Evolutionary conservation across 2,113 vertebrate species (phyloP).

Genomic region (Laticauda laticaudata): DNA sequence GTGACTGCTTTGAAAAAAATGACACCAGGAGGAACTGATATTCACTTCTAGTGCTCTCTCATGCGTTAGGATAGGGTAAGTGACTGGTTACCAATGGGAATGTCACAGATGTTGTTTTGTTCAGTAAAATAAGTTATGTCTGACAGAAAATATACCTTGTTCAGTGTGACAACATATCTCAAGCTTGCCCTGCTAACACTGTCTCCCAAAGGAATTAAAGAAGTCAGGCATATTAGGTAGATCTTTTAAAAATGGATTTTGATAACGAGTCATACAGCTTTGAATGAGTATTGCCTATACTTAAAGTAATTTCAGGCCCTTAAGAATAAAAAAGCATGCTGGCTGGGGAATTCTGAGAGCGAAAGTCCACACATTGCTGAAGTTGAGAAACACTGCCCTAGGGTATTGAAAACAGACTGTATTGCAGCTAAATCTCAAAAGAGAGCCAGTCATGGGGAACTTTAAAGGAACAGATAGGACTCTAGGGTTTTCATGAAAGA

Average conservation of each 20-base stretch:
- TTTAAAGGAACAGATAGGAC: background rate
- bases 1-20: background rate
- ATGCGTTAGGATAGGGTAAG: background rate
- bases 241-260: background rate
- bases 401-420: background rate
- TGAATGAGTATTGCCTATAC: background rate
- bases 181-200: background rate
- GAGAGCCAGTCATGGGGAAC: background rate
- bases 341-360: background rate
- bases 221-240: background rate
- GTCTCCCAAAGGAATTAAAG: background rate
- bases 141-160: background rate
- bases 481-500: background rate
- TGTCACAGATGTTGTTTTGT: background rate
- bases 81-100: background rate
- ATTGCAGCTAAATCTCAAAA: background rate
- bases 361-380: background rate
- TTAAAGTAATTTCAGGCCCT: background rate
- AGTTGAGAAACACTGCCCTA: background rate
- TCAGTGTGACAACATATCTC: background rate
- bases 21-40: background rate
- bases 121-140: background rate
- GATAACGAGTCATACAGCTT: background rate
- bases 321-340: background rate
- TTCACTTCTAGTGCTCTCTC: background rate